Percentiles rank a stretch among this genome's conserved stretches.
Evolutionary conservation across 2,797 vertebrate genomes (phyloP).

Genomic region (Alexandromys oeconomus): DNA sequence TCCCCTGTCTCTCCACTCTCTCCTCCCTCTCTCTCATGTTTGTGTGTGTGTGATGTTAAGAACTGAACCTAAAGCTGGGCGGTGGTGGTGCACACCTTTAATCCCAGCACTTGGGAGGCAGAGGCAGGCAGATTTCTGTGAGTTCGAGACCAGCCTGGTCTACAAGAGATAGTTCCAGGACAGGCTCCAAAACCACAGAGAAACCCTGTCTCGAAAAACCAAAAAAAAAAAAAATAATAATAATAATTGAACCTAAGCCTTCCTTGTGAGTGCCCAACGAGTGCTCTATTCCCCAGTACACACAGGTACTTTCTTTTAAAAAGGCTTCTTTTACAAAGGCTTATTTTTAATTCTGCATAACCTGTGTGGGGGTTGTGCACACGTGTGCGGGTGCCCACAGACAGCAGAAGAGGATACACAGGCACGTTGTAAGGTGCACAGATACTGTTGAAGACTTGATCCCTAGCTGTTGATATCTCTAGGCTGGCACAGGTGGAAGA

Average conservation of each 20-base stretch:
- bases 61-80: not conserved
- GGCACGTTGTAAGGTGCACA: slow-evolving; percentile 7
- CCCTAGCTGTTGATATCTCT: not conserved
- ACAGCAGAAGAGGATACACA: not conserved
- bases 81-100: too few species aligned
- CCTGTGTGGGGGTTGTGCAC: not conserved
- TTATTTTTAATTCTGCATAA: not conserved
- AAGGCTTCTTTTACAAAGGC: not conserved
- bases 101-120: too few species aligned
- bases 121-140: too few species aligned
- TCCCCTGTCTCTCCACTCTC: too few species aligned
- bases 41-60: not conserved
- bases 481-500: not conserved
- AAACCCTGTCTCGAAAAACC: too few species aligned
- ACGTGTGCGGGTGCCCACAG: not conserved
- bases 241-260: not conserved
- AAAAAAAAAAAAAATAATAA: too few species aligned
- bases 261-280: not conserved
- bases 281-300: not conserved
- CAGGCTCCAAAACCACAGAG: too few species aligned
- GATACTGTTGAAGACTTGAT: slow-evolving; percentile 2
- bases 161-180: too few species aligned
- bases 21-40: not conserved
- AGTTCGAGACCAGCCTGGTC: too few species aligned
- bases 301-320: not conserved